Evolutionary conservation across 2,797 vertebrate genomes (phyloP).

Genomic region (Limosa lapponica): DNA sequence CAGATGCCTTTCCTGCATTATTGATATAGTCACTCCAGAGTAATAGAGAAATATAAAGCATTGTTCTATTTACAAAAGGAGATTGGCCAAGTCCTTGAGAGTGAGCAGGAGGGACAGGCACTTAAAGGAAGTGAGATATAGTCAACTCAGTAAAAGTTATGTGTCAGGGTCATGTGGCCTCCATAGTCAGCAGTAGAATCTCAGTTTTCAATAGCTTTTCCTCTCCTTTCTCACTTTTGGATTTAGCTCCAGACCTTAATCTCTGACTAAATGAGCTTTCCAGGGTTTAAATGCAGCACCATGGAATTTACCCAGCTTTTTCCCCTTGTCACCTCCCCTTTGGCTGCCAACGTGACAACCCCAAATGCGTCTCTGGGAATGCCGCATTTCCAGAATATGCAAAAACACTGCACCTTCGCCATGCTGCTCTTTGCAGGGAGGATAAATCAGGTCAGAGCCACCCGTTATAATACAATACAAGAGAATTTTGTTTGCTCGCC

Average conservation of each 20-base stretch:
- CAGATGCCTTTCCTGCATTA: conserved; percentile 98
- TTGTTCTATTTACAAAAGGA: conserved; percentile 99
- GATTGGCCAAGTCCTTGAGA: conserved; percentile 98
- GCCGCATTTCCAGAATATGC: not conserved
- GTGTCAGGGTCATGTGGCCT: conserved; percentile 89
- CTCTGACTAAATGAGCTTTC: conserved; percentile 50
- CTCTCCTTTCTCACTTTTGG: conserved; percentile 45
- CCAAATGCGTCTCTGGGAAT: not conserved
- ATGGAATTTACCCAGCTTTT: not conserved
- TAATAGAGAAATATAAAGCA: conserved; percentile 98
- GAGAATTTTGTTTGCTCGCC: conserved; percentile 34
- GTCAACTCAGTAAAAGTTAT: conserved; percentile 92
- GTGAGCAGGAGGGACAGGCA: conserved; percentile 93
- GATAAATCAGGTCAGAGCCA: not conserved
- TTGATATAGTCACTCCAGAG: conserved; percentile 95
- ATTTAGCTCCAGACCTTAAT: conserved; percentile 52
- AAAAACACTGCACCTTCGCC: not conserved
- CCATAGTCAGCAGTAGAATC: conserved; percentile 71
- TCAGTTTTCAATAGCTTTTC: conserved; percentile 62
- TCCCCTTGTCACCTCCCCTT: not conserved
- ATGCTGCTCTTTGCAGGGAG: accelerated
- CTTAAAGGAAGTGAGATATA: conserved; percentile 96
- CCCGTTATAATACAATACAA: not conserved
- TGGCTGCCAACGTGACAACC: not conserved
- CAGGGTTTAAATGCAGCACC: not conserved